Evolutionary conservation across 2,113 vertebrate genomes (phyloP).

Genomic region (Catharus fuscescens): DNA sequence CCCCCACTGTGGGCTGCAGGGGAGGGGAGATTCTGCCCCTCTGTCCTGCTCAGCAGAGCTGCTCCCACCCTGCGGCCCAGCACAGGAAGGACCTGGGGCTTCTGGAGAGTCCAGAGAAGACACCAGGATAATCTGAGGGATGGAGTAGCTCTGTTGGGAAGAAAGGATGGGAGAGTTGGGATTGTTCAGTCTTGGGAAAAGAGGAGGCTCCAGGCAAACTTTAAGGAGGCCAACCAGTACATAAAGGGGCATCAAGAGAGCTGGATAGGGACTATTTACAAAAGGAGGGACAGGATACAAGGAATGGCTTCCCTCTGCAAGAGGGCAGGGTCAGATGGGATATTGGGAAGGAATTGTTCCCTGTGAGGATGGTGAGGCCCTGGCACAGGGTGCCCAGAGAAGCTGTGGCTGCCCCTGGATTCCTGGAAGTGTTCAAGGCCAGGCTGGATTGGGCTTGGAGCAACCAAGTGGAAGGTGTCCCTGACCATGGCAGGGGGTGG

Average conservation of each 20-base stretch:
- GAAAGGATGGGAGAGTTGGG: neutral
- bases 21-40: neutral
- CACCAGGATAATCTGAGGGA: neutral
- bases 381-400: too few species aligned
- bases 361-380: too few species aligned
- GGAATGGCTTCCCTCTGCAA: neutral
- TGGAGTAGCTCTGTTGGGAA: neutral
- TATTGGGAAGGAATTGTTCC: neutral
- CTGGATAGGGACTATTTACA: too few species aligned
- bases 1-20: neutral
- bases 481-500: too few species aligned
- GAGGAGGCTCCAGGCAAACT: neutral
- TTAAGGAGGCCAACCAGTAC: neutral
- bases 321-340: neutral
- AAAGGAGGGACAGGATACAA: neutral
- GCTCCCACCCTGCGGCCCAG: neutral
- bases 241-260: neutral
- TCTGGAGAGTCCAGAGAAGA: neutral
- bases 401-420: too few species aligned
- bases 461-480: accelerated
- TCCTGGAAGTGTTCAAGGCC: neutral
- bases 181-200: neutral
- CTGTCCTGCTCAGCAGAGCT: neutral
- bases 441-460: accelerated
- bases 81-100: neutral